Evolutionary conservation across 2,888 invertebrate genomes (phyloP), one percentile per base, ranked within the genome.

Genomic region (Steinernema carpocapsae): DNA sequence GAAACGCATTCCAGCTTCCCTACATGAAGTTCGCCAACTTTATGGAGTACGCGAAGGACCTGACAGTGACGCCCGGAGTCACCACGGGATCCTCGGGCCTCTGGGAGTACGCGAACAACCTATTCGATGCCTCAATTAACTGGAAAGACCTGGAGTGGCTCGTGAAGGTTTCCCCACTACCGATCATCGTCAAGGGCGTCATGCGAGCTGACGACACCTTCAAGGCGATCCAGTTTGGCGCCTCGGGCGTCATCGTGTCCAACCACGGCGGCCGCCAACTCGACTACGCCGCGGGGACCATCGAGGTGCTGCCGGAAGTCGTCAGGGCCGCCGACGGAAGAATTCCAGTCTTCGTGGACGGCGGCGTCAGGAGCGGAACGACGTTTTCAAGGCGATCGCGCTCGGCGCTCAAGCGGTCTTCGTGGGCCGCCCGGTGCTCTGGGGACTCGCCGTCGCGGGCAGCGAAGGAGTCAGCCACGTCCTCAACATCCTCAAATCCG

Each of bases 111-210:
- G 92, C 94, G 0, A 90, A 91, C 70, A 79, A 91, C 74, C 90
- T 94, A 77, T 93, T 94, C 84, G 95, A 95, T 88, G 90, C 92
- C 75, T 91, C 92, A 0, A 88, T 95, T 19, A 92, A 92, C 0
- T 96, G 96, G 96, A 89, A 92, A n/a, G 94, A 94, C 83, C 90
- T 97, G 0, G 89, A 91, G 76, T 96, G 95, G 95, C 89, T 96
- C 17, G 73, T 82, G 17, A 70, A 80, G 32, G 71, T 52, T 46
- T 76, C 77, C 1, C 24, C 43, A n/a, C 42, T 80, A 32, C 80
- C 80, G 29, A 76, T 86, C 3, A 78, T 87, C 29, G 83, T 85
- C 14, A 86, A 86, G 73, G 86, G 86, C 3, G 78, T 86, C 1
- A 79, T 86, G 79, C 72, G 83, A 0, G 92, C 91, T 0, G 94